A percentile compares a stretch with the other conserved stretches of the same genome.
Conservation (phyloP, 2,797 vertebrate genomes). For the Enteromius argenteus region DNA sequence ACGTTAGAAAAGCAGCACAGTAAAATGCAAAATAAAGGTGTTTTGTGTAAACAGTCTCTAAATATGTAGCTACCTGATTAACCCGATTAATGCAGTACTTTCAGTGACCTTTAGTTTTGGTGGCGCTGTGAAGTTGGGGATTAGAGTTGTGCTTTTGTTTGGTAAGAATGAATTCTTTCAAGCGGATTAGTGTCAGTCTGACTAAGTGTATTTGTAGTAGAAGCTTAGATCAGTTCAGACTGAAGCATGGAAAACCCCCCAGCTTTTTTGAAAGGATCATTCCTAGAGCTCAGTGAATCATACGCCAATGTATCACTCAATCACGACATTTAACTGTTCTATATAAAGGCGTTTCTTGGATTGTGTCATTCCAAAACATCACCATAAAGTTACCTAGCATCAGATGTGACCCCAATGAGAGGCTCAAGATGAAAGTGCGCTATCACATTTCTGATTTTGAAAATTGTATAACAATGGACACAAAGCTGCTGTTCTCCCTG, state of each 20-base stretch:
- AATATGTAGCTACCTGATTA: constrained; percentile 3
- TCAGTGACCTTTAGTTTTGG: constrained; percentile 1
- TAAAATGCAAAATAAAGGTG: not conserved
- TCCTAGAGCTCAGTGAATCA: constrained; percentile 26
- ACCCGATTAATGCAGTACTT: constrained; percentile 26
- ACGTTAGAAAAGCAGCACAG: not conserved
- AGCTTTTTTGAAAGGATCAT: not conserved
- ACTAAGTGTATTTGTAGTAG: constrained; percentile 19
- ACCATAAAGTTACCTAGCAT: constrained; percentile 3
- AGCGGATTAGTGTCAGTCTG: constrained; percentile 31
- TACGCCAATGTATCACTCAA: not conserved
- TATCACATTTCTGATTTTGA: constrained; percentile 54
- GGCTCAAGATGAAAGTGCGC: constrained; percentile 40
- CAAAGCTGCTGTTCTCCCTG: constrained; percentile 56
- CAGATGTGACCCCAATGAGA: constrained; percentile 20
- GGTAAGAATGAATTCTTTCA: constrained; percentile 7
- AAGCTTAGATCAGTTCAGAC: constrained; percentile 21
- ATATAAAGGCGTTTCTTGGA: not conserved
- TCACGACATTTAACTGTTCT: not conserved
- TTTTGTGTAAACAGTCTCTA: not conserved
- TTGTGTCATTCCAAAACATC: constrained; percentile 20
- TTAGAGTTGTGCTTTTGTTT: constrained; percentile 29
- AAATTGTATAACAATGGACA: constrained; percentile 52
- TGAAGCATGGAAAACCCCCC: constrained; percentile 2
- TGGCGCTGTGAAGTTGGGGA: not conserved